Percentiles rank a stretch among this genome's conserved stretches.
Evolutionary conservation across 1,140 invertebrate genomes (phyloP).

Genomic region (Sminthurinus signatus): DNA sequence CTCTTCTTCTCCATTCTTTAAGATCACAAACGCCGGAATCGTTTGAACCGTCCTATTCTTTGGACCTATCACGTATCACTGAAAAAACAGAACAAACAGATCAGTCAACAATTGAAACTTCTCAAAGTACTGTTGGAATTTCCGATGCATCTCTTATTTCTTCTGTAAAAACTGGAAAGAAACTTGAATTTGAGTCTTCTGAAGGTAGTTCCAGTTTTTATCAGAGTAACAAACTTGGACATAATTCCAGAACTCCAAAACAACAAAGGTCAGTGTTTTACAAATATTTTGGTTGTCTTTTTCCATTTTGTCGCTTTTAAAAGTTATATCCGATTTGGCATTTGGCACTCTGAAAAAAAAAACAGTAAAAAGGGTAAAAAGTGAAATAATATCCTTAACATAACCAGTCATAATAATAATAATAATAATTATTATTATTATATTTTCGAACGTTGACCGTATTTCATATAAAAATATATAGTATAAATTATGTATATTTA

Average conservation of each 20-base stretch:
- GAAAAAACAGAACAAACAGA: constrained; percentile 35
- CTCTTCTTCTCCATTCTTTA: constrained; percentile 1
- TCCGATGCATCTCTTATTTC: constrained; percentile 2
- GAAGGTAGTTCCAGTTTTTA: background rate
- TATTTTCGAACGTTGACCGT: background rate
- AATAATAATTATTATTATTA: too few species aligned
- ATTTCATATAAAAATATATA: too few species aligned
- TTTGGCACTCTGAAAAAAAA: background rate
- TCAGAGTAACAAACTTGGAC: background rate
- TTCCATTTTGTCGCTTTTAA: constrained; percentile 35
- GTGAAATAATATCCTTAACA: background rate
- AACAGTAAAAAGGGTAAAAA: background rate
- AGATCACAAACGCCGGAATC: background rate
- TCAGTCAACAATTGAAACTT: constrained; percentile 2
- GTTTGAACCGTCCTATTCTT: constrained; percentile 6
- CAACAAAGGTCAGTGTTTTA: constrained; percentile 38
- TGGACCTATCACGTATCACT: constrained; percentile 38
- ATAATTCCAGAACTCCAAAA: background rate
- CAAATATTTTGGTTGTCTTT: constrained; percentile 31
- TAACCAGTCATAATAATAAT: too few species aligned
- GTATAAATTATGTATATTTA: too few species aligned
- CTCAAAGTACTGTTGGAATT: background rate
- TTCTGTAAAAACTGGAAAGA: background rate
- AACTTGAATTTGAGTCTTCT: constrained; percentile 18
- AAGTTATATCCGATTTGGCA: background rate